These are phyloP conservation scores for Doris montereyensis DNA, from an alignment of 2,888 invertebrate genomes.

Conservation along the genomic window DNA sequence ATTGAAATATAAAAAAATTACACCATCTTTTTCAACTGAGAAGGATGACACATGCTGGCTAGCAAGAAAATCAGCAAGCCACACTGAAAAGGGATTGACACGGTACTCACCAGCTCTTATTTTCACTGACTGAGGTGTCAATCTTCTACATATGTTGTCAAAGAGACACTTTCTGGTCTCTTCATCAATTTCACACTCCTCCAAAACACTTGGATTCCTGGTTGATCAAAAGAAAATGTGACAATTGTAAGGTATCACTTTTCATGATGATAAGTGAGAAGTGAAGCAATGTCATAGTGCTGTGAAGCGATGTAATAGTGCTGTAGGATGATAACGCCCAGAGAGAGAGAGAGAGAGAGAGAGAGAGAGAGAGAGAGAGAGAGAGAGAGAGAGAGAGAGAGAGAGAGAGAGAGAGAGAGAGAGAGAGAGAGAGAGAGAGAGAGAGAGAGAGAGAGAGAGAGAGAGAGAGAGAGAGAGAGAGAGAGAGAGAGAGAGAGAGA, in stretches of 20 bases:
- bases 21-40: no score
- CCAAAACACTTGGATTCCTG: conserved; percentile 94
- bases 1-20: no score
- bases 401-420: conserved; percentile 20
- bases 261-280: no score
- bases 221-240: conserved; percentile 25
- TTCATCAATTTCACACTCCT: conserved; percentile 95
- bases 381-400: conserved; percentile 18
- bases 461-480: no score
- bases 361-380: conserved; percentile 6
- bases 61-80: no score
- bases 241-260: no score
- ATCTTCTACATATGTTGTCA: conserved; percentile 93
- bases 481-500: conserved; percentile 8
- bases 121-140: conserved; percentile 97
- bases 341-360: no score
- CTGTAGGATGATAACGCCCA: background rate
- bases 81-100: no score
- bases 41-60: no score
- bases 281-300: no score
- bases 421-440: no score
- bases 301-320: background rate
- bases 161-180: conserved; percentile 92
- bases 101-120: conserved; percentile 90
- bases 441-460: no score